Conservation (phyloP, 2,113 vertebrate species). For the Zosterops japonicus region DNA sequence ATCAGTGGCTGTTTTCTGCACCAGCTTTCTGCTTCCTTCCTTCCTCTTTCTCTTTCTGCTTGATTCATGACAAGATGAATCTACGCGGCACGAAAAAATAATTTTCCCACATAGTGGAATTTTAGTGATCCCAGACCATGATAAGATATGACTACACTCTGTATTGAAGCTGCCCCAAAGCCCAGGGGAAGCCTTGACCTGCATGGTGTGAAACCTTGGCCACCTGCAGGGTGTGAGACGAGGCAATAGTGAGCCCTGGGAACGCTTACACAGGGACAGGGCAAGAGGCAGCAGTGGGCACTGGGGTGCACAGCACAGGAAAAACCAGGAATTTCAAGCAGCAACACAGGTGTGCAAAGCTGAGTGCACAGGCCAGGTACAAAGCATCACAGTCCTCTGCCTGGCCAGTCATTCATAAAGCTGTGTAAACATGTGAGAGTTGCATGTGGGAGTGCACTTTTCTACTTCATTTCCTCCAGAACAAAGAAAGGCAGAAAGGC, state of each 20-base stretch:
- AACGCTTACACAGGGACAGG: accelerated
- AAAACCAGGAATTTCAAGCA: neutral
- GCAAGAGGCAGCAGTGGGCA: accelerated
- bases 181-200: neutral
- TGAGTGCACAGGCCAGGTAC: neutral
- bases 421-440: neutral
- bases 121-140: neutral
- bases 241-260: accelerated
- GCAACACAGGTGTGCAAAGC: neutral
- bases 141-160: neutral
- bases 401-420: neutral
- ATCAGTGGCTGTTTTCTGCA: neutral
- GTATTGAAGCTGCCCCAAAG: neutral
- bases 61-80: neutral
- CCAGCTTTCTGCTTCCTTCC: neutral
- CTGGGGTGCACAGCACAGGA: neutral
- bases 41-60: neutral
- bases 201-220: too few species aligned
- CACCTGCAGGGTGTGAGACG: neutral
- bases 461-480: neutral
- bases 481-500: neutral
- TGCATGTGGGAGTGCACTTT: accelerated
- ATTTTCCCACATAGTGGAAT: neutral
- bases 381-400: neutral
- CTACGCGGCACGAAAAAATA: neutral